These are phyloP conservation scores for Pithecia hirsuta DNA, from an alignment of 2,797 vertebrate genomes.

Conservation along the genomic window DNA sequence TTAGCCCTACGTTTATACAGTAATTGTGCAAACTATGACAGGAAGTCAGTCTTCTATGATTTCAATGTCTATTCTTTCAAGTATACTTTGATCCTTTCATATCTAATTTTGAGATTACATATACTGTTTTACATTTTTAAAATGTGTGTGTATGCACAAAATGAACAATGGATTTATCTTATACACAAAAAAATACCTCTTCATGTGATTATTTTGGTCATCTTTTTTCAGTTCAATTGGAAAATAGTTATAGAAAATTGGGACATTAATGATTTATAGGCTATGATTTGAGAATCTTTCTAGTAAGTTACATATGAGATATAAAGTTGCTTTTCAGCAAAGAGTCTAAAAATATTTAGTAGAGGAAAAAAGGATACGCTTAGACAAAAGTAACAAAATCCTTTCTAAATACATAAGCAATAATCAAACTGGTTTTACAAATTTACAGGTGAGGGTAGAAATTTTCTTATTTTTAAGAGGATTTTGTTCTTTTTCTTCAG, in stretches of 20 bases:
- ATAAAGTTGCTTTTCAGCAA: constrained; percentile 35
- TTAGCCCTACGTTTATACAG: not conserved
- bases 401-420: constrained; percentile 25
- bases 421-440: constrained; percentile 20
- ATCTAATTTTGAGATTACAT: not conserved
- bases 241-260: constrained; percentile 38
- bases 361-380: not conserved
- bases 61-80: not conserved
- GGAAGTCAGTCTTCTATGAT: not conserved
- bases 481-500: constrained; percentile 41
- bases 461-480: not conserved
- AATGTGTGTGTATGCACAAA: not conserved
- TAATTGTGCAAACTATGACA: not conserved
- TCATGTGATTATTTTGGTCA: constrained; percentile 4
- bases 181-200: not conserved
- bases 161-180: not conserved
- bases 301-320: constrained; percentile 20
- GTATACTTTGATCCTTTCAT: not conserved
- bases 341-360: constrained; percentile 27
- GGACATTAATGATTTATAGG: not conserved
- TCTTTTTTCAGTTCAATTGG: not conserved
- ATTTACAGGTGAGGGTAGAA: not conserved
- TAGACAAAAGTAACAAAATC: constrained; percentile 12
- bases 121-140: not conserved
- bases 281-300: not conserved